Conservation (phyloP, 1,140 invertebrate genomes). For the Cydia amplana region DNA sequence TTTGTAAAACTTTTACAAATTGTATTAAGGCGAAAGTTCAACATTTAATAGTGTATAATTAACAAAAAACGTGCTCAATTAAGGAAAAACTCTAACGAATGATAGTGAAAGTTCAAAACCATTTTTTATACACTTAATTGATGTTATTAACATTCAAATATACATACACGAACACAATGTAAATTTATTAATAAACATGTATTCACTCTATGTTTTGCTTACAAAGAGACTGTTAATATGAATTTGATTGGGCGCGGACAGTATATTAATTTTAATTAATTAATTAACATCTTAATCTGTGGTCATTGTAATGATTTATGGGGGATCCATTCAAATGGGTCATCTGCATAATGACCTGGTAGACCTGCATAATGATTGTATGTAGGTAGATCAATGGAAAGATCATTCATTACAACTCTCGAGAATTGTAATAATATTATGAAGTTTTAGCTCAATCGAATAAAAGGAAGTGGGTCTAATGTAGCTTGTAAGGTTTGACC, state of each 20-base stretch:
- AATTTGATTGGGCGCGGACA: neutral
- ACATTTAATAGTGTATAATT: neutral
- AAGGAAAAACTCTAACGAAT: neutral
- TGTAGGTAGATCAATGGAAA: no score
- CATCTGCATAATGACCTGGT: neutral
- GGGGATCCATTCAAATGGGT: neutral
- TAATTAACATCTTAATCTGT: conserved; percentile 1
- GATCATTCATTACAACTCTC: no score
- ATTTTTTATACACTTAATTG: neutral
- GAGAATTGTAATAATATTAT: no score
- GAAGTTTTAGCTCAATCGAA: no score
- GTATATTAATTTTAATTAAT: conserved; percentile 18
- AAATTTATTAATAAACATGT: conserved; percentile 11
- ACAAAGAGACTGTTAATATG: conserved; percentile 3
- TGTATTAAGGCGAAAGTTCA: conserved; percentile 1
- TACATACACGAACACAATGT: neutral
- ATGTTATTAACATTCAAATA: neutral
- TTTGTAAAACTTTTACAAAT: neutral
- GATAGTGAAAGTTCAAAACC: neutral
- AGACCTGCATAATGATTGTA: neutral
- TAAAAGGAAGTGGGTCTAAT: no score
- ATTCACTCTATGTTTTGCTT: neutral
- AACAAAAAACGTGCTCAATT: neutral
- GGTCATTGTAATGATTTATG: neutral
- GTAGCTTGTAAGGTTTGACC: no score